A percentile compares a stretch with the other conserved stretches of the same genome.
phyloP scores from a whole-genome alignment of 2,113 vertebrate species.

The Etia nguti region DNA sequence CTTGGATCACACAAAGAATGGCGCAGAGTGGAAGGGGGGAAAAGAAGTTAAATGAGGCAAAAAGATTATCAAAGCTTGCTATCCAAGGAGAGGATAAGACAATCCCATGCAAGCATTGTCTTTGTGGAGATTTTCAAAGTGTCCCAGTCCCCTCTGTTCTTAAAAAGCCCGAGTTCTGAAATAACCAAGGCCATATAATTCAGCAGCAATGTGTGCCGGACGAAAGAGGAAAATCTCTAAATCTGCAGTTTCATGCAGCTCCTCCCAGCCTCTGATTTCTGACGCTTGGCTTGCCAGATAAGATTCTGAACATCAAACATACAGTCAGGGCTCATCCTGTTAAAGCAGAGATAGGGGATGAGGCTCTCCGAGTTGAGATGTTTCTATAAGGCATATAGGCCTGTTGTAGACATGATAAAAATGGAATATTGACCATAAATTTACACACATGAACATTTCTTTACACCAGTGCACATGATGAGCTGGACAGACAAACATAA shows the following conservation, averaged over 20 bases:
- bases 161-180: slow-evolving; percentile 23
- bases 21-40: background rate
- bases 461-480: background rate
- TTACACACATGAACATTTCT: background rate
- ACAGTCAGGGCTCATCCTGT: slow-evolving; percentile 34
- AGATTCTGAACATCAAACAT: slow-evolving; percentile 61
- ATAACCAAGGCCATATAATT: slow-evolving; percentile 29
- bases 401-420: slow-evolving; percentile 5
- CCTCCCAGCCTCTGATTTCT: slow-evolving; percentile 49
- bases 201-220: slow-evolving; percentile 19
- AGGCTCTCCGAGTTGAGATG: slow-evolving; percentile 8
- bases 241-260: slow-evolving; percentile 52
- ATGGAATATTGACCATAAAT: background rate
- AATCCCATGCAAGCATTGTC: slow-evolving; percentile 23
- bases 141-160: slow-evolving; percentile 5
- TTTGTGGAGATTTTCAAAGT: slow-evolving; percentile 20
- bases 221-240: slow-evolving; percentile 35
- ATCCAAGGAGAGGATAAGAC: slow-evolving; percentile 24
- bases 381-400: background rate
- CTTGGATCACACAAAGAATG: slow-evolving; percentile 13
- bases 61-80: slow-evolving; percentile 39
- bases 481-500: background rate
- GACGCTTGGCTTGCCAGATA: slow-evolving; percentile 51
- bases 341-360: slow-evolving; percentile 35
- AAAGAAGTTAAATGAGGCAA: slow-evolving; percentile 5